Evolutionary conservation across 2,797 vertebrate genomes (phyloP).

Genomic region (Botia almorhae): DNA sequence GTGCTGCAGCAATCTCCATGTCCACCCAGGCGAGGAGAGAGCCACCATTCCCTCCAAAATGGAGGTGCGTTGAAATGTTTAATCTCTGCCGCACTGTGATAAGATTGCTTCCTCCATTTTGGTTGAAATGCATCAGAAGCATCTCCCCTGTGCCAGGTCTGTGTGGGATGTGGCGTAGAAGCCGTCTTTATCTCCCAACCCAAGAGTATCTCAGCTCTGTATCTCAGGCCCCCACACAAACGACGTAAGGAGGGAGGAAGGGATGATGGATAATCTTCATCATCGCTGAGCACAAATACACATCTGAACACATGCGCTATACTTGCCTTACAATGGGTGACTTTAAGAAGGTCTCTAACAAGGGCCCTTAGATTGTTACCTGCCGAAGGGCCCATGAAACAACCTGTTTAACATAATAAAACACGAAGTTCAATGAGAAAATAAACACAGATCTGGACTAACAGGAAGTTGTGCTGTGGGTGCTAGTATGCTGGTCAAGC

Average conservation of each 20-base stretch:
- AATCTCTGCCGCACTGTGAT: slow-evolving; percentile 42
- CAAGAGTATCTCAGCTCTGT: slow-evolving; percentile 41
- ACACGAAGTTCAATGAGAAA: too few species aligned
- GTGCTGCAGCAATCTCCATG: slow-evolving; percentile 44
- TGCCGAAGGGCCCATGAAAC: background rate
- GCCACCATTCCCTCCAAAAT: slow-evolving; percentile 37
- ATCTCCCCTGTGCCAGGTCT: slow-evolving; percentile 44
- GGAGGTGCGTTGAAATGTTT: slow-evolving; percentile 43
- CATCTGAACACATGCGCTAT: background rate
- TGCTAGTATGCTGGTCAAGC: too few species aligned
- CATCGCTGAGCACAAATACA: slow-evolving; percentile 11
- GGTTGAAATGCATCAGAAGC: slow-evolving; percentile 40
- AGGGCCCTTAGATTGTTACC: background rate
- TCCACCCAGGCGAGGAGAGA: slow-evolving; percentile 35
- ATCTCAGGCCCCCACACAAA: slow-evolving; percentile 29
- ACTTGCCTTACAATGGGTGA: background rate
- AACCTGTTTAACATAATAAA: background rate
- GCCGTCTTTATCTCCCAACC: slow-evolving; percentile 40
- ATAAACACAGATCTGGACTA: too few species aligned
- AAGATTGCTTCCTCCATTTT: slow-evolving; percentile 47
- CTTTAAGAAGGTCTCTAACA: slow-evolving; percentile 11
- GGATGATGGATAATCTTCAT: slow-evolving; percentile 10
- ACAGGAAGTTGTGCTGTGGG: too few species aligned
- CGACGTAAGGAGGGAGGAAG: background rate
- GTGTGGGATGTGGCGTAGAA: slow-evolving; percentile 43